Percentiles rank a stretch among this genome's conserved stretches.
Conservation (phyloP, 2,797 vertebrate species). For the Sciurus carolinensis region DNA sequence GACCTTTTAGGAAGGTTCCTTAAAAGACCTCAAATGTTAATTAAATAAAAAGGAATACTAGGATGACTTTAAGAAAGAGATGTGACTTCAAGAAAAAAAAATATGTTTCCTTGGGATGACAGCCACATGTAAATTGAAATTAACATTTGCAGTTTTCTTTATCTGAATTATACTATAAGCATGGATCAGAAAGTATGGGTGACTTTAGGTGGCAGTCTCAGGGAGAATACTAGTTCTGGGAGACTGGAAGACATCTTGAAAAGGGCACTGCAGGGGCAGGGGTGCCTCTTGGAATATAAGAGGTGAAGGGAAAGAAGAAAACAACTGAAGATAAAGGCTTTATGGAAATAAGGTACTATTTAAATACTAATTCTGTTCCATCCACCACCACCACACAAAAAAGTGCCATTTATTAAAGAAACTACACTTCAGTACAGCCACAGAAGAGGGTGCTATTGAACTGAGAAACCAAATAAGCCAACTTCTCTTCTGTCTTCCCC, state of each 20-base stretch:
- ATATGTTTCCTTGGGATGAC: background rate
- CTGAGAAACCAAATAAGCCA: slow-evolving; percentile 41
- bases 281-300: background rate
- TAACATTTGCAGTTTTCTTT: background rate
- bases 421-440: background rate
- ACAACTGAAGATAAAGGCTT: background rate
- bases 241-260: background rate
- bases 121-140: background rate
- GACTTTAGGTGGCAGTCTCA: background rate
- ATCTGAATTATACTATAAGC: background rate
- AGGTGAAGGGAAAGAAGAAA: slow-evolving; percentile 41
- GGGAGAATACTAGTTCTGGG: background rate
- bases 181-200: background rate
- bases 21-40: background rate
- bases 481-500: background rate
- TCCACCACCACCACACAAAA: background rate
- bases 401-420: background rate
- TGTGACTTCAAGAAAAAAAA: background rate
- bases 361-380: background rate
- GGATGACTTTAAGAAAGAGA: slow-evolving; percentile 55
- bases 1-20: background rate
- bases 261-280: background rate
- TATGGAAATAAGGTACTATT: background rate
- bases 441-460: slow-evolving; percentile 66
- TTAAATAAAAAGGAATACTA: slow-evolving; percentile 49